These are phyloP conservation scores for Rafetus swinhoei DNA, from an alignment of 2,113 vertebrate genomes.

Conservation along the genomic window DNA sequence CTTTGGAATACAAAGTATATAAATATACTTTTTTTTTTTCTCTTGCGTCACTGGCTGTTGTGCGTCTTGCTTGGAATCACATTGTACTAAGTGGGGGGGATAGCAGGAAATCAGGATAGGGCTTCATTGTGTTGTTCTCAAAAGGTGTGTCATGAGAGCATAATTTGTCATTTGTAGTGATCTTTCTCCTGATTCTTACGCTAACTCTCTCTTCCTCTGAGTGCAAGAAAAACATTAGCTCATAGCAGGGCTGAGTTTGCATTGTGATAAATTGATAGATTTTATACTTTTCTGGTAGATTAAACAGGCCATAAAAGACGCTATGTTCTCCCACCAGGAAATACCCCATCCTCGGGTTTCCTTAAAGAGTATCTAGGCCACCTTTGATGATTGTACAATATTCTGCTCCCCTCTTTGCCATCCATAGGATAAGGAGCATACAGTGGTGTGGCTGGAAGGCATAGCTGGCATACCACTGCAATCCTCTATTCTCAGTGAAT, in stretches of 20 bases:
- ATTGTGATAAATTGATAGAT: background rate
- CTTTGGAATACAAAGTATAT: conserved; percentile 43
- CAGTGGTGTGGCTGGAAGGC: background rate
- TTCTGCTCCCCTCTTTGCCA: background rate
- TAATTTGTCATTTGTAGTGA: background rate
- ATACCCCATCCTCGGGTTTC: fast-evolving
- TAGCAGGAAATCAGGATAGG: conserved; percentile 61
- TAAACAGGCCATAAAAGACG: fast-evolving
- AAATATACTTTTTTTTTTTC: background rate
- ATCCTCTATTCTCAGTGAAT: background rate
- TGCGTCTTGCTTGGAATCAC: conserved; percentile 10
- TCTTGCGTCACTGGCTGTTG: background rate
- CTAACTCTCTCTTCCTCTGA: background rate
- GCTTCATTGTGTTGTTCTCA: background rate
- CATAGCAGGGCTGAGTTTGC: background rate
- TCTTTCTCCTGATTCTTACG: background rate
- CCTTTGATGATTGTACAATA: background rate
- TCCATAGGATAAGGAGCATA: background rate
- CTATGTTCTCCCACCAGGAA: background rate
- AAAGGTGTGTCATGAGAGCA: background rate
- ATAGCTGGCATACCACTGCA: background rate
- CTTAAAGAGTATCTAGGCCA: background rate
- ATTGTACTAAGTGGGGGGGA: background rate
- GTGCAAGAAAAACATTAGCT: fast-evolving
- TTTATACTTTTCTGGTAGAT: background rate